Conservation (phyloP, 2,113 vertebrate species). For the Loxodonta africana region DNA sequence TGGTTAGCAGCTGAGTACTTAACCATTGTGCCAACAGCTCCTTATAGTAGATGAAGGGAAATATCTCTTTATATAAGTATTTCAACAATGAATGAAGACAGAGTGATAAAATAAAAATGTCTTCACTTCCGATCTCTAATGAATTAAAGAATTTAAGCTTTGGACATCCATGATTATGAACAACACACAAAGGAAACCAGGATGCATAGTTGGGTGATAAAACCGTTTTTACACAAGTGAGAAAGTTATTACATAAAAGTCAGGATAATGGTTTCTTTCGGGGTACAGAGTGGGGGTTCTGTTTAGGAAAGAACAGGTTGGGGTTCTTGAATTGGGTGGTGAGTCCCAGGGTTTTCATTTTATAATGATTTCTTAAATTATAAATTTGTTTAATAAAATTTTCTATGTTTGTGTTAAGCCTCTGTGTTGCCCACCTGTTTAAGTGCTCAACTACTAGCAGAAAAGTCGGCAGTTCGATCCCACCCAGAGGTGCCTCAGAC, state of each 20-base stretch:
- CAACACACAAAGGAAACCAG: not conserved
- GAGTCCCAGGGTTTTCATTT: not conserved
- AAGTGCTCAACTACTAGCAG: not conserved
- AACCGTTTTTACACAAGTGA: slow-evolving; percentile 1
- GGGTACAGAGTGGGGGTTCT: not conserved
- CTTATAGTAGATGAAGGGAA: not conserved
- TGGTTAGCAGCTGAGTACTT: too few relatives aligned
- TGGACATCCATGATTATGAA: not conserved
- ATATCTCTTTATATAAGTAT: not conserved
- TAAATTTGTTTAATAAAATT: not conserved
- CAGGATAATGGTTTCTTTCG: not conserved
- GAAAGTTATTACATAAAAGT: not conserved
- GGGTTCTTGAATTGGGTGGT: not conserved
- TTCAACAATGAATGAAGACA: not conserved
- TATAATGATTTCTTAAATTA: not conserved
- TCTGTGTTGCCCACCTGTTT: too few relatives aligned
- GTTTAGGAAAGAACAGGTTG: not conserved
- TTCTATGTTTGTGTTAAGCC: not conserved
- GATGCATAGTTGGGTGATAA: not conserved
- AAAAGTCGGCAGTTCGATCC: not conserved
- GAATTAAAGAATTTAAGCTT: not conserved
- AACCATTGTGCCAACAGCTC: too few relatives aligned
- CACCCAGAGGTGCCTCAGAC: too few relatives aligned
- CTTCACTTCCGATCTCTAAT: not conserved
- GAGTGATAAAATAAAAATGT: not conserved